These are phyloP conservation scores for Morbakka virulenta DNA, from an alignment of 30 jellyfish, hydroid and myxozoan species.

Conservation along the genomic window DNA sequence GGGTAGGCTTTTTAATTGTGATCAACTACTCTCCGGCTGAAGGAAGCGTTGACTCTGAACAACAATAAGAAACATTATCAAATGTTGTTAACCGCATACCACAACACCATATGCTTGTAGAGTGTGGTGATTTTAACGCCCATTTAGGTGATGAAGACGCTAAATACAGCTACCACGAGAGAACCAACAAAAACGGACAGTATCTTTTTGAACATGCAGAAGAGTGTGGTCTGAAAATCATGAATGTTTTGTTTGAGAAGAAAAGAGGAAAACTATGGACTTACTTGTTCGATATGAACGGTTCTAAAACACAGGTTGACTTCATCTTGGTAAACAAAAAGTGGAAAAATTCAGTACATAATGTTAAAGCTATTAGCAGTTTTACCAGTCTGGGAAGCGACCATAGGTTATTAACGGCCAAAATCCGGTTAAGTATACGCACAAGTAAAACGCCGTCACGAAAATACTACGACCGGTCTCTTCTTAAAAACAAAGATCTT, in stretches of 20 bases:
- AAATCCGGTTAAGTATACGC: conserved; percentile 7
- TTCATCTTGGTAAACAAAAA: conserved; percentile 12
- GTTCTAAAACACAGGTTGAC: conserved; percentile 22
- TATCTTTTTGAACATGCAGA: not conserved
- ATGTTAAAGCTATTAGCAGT: conserved; percentile 25
- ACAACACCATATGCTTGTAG: conserved; percentile 25
- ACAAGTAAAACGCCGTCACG: conserved; percentile 2
- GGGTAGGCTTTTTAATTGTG: conserved; percentile 14
- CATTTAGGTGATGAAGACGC: conserved; percentile 23
- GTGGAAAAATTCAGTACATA: conserved; percentile 37
- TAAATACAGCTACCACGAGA: conserved; percentile 34
- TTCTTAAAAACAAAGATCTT: not conserved
- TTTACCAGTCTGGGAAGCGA: conserved; percentile 30
- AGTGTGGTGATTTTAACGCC: conserved; percentile 40
- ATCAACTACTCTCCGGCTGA: conserved; percentile 20
- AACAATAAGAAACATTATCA: conserved; percentile 22
- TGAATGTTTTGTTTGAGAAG: conserved; percentile 1
- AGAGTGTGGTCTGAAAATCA: not conserved
- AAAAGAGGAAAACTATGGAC: conserved; percentile 30
- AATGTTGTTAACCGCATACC: conserved; percentile 3
- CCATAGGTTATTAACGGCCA: conserved; percentile 24
- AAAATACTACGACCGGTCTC: conserved; percentile 16
- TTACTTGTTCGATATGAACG: conserved; percentile 29
- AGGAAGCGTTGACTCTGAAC: conserved; percentile 25
- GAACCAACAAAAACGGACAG: conserved; percentile 23